Conservation (phyloP, 2,888 invertebrate species). For the Oscheius sp. region DNA sequence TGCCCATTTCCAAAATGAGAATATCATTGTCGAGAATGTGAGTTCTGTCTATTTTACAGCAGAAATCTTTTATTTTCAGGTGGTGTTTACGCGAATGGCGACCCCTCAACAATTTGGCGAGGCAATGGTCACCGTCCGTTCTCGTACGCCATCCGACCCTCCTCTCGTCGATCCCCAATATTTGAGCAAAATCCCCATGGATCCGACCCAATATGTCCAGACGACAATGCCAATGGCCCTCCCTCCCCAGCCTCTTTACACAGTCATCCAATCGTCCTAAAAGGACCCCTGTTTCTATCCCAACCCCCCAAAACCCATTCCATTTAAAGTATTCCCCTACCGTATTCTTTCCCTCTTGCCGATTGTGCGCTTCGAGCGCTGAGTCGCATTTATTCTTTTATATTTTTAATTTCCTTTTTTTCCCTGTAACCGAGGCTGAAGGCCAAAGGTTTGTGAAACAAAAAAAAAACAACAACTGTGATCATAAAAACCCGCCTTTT, state of each 20-base stretch:
- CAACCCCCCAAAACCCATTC: background rate
- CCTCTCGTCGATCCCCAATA: conserved; percentile 39
- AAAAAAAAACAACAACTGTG: conserved; percentile 14
- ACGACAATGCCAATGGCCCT: conserved; percentile 30
- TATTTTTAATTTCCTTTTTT: background rate
- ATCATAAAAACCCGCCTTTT: conserved; percentile 30
- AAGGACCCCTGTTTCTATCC: background rate
- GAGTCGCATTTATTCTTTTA: background rate
- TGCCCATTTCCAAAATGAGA: conserved; percentile 52
- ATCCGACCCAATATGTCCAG: conserved; percentile 33
- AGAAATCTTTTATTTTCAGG: conserved; percentile 38
- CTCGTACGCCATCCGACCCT: conserved; percentile 38
- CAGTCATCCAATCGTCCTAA: conserved; percentile 38
- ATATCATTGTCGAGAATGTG: conserved; percentile 53
- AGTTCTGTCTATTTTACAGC: conserved; percentile 12
- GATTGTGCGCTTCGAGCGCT: conserved; percentile 7
- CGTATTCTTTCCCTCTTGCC: conserved; percentile 34
- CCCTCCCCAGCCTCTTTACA: conserved; percentile 37
- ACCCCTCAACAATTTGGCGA: conserved; percentile 49
- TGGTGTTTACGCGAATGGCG: conserved; percentile 55
- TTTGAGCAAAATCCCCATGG: conserved; percentile 36
- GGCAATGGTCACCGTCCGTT: conserved; percentile 51
- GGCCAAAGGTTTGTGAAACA: conserved; percentile 18
- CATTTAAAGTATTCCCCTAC: background rate
- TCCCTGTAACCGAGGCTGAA: background rate